phyloP scores from a whole-genome alignment of 1,140 invertebrate genomes.

The Arctopsyche grandis region DNA sequence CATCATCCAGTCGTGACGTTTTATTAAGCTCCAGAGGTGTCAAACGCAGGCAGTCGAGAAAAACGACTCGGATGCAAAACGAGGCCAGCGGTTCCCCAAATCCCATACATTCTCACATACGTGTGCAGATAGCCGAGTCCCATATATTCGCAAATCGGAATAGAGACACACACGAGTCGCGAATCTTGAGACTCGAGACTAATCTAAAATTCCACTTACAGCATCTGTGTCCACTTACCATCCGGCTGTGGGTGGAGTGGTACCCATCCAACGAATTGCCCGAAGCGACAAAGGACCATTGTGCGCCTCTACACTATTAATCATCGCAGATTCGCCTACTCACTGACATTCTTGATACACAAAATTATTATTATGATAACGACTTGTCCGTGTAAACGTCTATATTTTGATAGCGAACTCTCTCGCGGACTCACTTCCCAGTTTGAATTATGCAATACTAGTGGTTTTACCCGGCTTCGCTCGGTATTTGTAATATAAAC shows the following conservation, averaged over 20 bases:
- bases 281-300: slow-evolving; percentile 15
- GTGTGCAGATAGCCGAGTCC: no score
- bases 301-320: slow-evolving; percentile 17
- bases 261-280: background rate
- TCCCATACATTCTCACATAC: background rate
- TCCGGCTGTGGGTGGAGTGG: background rate
- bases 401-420: background rate
- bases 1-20: slow-evolving; percentile 44
- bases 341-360: slow-evolving; percentile 20
- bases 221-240: slow-evolving; percentile 23
- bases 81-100: background rate
- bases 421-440: no score
- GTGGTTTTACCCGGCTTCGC: no score
- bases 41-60: slow-evolving; percentile 41
- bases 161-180: no score
- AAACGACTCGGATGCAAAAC: slow-evolving; percentile 33
- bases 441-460: no score
- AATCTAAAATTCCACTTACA: slow-evolving; percentile 26
- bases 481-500: no score
- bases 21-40: slow-evolving; percentile 44
- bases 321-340: background rate
- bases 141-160: no score
- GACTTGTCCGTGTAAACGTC: background rate
- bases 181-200: background rate
- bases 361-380: slow-evolving; percentile 25